phyloP scores from a whole-genome alignment of 2,113 vertebrate species.

The Oncorhynchus keta region DNA sequence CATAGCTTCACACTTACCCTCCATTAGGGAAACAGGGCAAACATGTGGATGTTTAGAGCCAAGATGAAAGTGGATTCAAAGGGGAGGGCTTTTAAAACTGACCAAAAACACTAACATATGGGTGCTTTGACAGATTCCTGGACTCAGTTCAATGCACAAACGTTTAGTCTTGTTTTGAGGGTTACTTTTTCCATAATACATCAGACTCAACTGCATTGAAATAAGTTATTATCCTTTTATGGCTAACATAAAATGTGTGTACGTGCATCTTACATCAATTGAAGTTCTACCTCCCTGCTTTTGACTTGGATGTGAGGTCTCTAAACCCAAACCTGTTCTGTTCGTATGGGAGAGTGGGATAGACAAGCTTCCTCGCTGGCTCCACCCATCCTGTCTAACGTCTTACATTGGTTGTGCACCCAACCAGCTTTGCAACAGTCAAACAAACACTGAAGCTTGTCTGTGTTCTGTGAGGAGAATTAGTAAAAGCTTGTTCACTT shows the following conservation, averaged over 20 bases:
- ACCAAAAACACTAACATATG: conserved; percentile 34
- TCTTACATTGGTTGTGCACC: background rate
- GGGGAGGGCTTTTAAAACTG: background rate
- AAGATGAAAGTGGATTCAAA: background rate
- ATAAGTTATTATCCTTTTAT: background rate
- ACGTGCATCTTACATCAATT: background rate
- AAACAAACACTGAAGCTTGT: background rate
- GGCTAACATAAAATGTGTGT: background rate
- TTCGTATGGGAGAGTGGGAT: no score
- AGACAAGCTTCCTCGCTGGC: background rate
- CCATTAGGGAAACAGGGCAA: background rate
- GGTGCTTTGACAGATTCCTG: conserved; percentile 38
- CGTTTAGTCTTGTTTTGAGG: conserved; percentile 28
- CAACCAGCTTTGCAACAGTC: conserved; percentile 8
- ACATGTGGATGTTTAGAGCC: background rate
- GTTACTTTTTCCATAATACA: background rate
- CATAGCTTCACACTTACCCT: background rate
- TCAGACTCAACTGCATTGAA: background rate
- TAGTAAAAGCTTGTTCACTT: conserved; percentile 52
- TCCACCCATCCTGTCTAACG: background rate
- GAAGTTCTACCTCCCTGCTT: no score
- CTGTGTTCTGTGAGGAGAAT: conserved; percentile 43
- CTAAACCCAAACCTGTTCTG: no score
- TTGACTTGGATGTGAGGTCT: no score
- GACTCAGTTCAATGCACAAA: conserved; percentile 27